Evolutionary conservation across 2,888 invertebrate genomes (phyloP), one percentile per base, ranked within the genome.

Genomic region (Lasioglossum vierecki): DNA sequence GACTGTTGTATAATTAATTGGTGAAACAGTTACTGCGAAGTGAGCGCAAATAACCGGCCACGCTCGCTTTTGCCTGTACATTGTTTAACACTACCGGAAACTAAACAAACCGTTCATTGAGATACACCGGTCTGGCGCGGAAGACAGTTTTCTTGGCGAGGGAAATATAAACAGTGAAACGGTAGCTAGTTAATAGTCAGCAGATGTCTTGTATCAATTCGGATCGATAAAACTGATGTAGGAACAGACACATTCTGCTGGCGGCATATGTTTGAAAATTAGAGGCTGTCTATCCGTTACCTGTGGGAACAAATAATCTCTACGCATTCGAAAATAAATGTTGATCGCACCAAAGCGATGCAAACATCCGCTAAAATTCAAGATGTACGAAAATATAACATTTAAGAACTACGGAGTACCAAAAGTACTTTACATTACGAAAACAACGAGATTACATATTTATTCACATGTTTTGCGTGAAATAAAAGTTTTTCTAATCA

Each of bases 31-130:
- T 86, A 87, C 30, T 68, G 39, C 44, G 57, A 13, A 66, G 68
- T 68, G 49, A 35, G 80, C 57, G 44, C 63, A 76, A 71, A 70
- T 82, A 77, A 77, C 73, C 89, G 85, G 91, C 89, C 57, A 90
- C 91, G 80, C 84, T 80, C 80, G 89, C 89, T 90, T 84, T 86
- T 84, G 71, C 77, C 49, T 66, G 66, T 74, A 74, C 85, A 84
- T 82, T 85, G 90, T 88, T 89, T 90, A 83, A 87, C 84, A 76
- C 73, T 83, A 46, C 70, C 39, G 70, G 63, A 87, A 85, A 88
- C 85, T 82, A 90, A 90, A 89, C 83, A 89, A 90, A 88, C 87
- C 44, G 63, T 77, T 49, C 53, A 53, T 53, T 82, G 88, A 82
- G 70, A 87, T 88, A 57, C 71, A 85, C 63, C 90, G 87, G 90